Base-by-base conservation (phyloP, 1,140 invertebrate species). In the Planococcus citri region DNA sequence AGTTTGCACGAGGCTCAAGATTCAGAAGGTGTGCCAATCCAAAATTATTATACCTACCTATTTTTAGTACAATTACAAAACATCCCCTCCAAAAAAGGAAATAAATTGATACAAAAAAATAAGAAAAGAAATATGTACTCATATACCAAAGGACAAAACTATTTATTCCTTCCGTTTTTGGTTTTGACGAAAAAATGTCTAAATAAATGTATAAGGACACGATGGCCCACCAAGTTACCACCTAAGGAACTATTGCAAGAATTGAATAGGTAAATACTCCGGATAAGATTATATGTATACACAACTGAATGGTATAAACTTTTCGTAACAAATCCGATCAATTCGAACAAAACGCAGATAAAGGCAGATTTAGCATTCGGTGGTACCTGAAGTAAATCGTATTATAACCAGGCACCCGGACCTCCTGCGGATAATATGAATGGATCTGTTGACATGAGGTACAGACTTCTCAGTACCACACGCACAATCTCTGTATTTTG, bases 231-330 rank as follows among this genome's bases (percentile, higher is more conserved):
- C 6, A 37, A 8, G 33, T 14, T 37, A 51, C 41, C 41, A 51
- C 41, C 41, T 51, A 51, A 51, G 41, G 41, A 51, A 51, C 41
- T 51, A 51, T 51, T n/a, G 17, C 41, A 51, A n/a, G 41, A 51
- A 51, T 51, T 51, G 41, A 17, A 51, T 51, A n/a, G n/a, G n/a
- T n/a, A 33, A 33, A 33, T 33, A 51, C 21, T 10, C 60, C 60
- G 60, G 60, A 64, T 64, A 64, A 64, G 60, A 64, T 64, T 64
- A 64, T 17, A 64, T 64, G n/a, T n/a, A n/a, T n/a, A n/a, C n/a
- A 24, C 60, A 64, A 64, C 10, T 25, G 25, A 25, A 64, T 25
- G 22, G 60, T 64, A 64, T 64, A 64, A 64, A 64, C 12, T 64
- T 64, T 64, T 64, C 25, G 60, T 64, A 64, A 64, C 60, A 64